phyloP scores from a whole-genome alignment of 1,140 invertebrate species.

The Alviniconcha marisindica region DNA sequence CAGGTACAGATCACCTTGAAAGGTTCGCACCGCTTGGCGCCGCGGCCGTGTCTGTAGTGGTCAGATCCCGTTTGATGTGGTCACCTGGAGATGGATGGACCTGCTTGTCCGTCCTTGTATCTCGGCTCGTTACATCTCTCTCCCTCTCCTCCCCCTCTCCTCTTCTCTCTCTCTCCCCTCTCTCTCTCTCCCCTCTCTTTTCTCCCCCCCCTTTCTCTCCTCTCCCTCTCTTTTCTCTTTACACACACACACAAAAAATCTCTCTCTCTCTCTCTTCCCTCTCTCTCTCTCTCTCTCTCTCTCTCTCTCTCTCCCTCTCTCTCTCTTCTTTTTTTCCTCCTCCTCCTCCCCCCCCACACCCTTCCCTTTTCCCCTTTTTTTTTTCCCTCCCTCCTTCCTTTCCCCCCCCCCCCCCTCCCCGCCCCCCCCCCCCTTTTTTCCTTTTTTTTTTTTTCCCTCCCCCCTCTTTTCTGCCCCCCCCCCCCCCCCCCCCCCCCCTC shows the following conservation, averaged over 20 bases:
- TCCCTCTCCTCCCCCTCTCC: not conserved
- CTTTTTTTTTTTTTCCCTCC: not conserved
- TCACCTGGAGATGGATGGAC: too few species aligned
- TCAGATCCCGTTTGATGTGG: too few species aligned
- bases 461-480: not conserved
- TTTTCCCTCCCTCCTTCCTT: not conserved
- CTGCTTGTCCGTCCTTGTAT: too few species aligned
- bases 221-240: not conserved
- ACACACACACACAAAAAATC: not conserved
- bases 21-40: not conserved
- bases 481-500: too few species aligned
- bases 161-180: not conserved
- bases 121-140: not conserved
- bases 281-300: constrained; percentile 34
- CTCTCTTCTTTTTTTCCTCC: not conserved
- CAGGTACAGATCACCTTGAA: not conserved
- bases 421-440: not conserved
- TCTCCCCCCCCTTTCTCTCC: not conserved
- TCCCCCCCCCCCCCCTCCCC: not conserved
- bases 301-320: constrained; percentile 32
- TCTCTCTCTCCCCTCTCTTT: not conserved
- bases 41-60: not conserved
- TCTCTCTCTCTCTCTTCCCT: not conserved
- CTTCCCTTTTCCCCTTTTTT: not conserved
- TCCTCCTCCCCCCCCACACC: not conserved